phyloP scores from a whole-genome alignment of 1,140 invertebrate species.

The Pseudomyrmex cubaensis region DNA sequence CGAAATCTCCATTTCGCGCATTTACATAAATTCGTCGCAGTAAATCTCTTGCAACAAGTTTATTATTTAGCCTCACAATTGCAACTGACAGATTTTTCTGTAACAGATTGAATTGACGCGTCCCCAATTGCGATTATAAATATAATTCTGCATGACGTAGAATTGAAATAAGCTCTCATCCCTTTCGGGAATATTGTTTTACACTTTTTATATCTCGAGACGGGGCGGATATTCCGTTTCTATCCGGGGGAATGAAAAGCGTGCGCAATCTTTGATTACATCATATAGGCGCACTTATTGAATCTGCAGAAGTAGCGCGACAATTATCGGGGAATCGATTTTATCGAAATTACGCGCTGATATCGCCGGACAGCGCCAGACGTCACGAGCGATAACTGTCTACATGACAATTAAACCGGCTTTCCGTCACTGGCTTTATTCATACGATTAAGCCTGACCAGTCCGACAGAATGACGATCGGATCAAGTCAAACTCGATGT shows the following conservation, averaged over 20 bases:
- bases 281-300: conserved; percentile 9
- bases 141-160: not conserved
- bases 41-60: not conserved
- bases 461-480: not conserved
- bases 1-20: not conserved
- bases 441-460: conserved; percentile 15
- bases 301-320: conserved; percentile 21
- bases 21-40: not conserved
- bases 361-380: not conserved
- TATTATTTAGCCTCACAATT: not conserved
- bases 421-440: conserved; percentile 16
- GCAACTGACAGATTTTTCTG: conserved; percentile 3
- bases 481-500: not conserved
- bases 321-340: conserved; percentile 57
- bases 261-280: conserved; percentile 18
- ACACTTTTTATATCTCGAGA: not conserved
- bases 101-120: not conserved
- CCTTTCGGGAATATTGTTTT: not conserved
- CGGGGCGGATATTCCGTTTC: not conserved
- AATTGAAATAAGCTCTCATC: conserved; percentile 8
- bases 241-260: not conserved
- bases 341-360: conserved; percentile 50
- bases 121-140: not conserved
- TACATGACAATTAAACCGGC: conserved; percentile 39
- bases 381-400: conserved; percentile 4